A percentile compares a stretch with the other conserved stretches of the same genome.
Evolutionary conservation across 2,797 vertebrate species (phyloP).

Genomic region (Alectoris magna): DNA sequence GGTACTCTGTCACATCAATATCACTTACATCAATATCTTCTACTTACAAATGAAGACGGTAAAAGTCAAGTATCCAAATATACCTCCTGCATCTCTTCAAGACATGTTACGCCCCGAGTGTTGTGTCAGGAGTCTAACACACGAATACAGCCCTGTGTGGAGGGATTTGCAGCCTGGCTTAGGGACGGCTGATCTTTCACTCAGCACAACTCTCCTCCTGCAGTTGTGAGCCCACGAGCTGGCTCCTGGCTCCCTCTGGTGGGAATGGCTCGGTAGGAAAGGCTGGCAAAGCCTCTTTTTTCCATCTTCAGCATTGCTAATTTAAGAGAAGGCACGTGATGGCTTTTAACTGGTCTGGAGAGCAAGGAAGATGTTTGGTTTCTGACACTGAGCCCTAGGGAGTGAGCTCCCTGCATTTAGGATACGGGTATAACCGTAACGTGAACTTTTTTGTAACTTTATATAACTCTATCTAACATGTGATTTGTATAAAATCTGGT

Average conservation of each 20-base stretch:
- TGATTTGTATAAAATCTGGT: background rate
- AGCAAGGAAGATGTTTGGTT: background rate
- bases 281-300: background rate
- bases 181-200: background rate
- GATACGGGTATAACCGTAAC: fast-evolving
- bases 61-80: background rate
- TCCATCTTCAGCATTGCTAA: background rate
- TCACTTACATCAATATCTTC: background rate
- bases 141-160: fast-evolving
- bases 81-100: background rate
- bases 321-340: fast-evolving
- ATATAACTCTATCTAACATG: background rate
- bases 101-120: background rate
- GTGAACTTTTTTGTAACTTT: background rate
- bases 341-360: background rate
- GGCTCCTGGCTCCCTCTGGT: constrained; percentile 51
- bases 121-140: background rate
- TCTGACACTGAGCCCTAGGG: background rate
- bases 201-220: fast-evolving
- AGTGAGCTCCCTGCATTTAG: background rate
- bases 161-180: background rate
- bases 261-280: background rate
- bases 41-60: background rate
- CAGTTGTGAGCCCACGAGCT: background rate
- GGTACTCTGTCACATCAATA: background rate